These are phyloP conservation scores for Cyaniris semiargus DNA, from an alignment of 2,888 invertebrate genomes.

Conservation along the genomic window DNA sequence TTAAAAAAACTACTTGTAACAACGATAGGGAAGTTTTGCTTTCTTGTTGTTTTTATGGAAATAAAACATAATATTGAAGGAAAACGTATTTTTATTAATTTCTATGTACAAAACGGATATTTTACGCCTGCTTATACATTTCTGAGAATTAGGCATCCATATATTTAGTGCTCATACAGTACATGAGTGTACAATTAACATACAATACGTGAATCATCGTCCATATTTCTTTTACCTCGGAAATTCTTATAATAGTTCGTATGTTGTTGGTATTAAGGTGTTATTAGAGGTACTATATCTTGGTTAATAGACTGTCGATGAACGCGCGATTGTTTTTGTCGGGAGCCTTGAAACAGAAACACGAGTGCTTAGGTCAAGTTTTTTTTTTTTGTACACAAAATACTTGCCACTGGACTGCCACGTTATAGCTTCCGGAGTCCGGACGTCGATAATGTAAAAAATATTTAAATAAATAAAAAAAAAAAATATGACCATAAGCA, in stretches of 20 bases:
- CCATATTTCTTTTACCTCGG: not conserved
- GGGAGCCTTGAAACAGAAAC: constrained; percentile 29
- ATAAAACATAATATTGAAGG: no score
- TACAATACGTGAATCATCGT: constrained; percentile 5
- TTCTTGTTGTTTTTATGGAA: no score
- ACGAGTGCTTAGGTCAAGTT: constrained; percentile 26
- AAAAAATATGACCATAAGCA: no score
- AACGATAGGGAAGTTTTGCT: no score
- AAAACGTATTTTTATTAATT: not conserved
- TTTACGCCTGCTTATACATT: not conserved
- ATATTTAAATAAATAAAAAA: no score
- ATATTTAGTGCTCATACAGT: not conserved
- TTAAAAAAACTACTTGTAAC: no score
- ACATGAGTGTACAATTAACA: constrained; percentile 15
- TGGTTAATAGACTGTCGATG: constrained; percentile 7
- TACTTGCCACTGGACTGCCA: not conserved
- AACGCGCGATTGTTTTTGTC: constrained; percentile 33
- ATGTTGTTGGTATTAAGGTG: not conserved
- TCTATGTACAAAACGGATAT: not conserved
- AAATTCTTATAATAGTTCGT: not conserved
- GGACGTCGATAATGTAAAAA: no score
- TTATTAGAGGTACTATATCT: not conserved
- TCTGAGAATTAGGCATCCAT: not conserved
- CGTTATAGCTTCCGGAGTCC: no score
- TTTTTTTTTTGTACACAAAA: constrained; percentile 13